Conservation (phyloP, 2,113 vertebrate genomes). For the Sapayoa aenigma region DNA sequence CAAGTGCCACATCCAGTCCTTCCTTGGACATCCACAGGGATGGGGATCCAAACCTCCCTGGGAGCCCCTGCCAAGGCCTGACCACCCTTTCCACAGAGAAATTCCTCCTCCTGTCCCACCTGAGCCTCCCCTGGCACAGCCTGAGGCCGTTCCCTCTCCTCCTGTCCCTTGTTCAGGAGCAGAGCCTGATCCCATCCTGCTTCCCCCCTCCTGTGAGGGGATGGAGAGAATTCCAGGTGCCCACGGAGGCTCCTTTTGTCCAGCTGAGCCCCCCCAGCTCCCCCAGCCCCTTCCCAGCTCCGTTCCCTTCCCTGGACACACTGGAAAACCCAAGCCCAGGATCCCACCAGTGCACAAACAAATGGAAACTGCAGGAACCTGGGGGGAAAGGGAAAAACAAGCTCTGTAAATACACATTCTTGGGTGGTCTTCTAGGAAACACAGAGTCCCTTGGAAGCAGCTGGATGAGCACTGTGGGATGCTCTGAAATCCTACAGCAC, state of each 20-base stretch:
- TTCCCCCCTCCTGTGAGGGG: neutral
- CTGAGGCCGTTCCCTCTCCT: too few relatives aligned
- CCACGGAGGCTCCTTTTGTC: neutral
- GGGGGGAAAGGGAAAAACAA: neutral
- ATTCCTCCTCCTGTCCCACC: too few relatives aligned
- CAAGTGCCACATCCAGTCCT: neutral
- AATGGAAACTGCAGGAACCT: neutral
- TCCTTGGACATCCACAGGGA: neutral
- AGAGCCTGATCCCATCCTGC: neutral
- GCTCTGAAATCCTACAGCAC: neutral
- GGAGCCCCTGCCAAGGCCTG: neutral
- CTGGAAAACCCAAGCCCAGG: neutral
- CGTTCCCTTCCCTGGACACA: rapidly evolving
- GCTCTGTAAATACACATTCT: neutral
- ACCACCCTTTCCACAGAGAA: too few relatives aligned
- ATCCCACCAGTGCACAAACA: rapidly evolving
- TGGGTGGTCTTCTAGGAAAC: neutral
- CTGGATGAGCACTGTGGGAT: neutral
- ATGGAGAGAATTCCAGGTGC: neutral
- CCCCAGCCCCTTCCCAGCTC: neutral
- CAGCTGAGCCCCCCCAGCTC: neutral
- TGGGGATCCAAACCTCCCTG: neutral
- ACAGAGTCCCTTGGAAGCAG: neutral
- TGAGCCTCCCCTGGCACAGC: too few relatives aligned
- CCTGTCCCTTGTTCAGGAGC: too few relatives aligned